phyloP scores from a whole-genome alignment of 2,888 invertebrate genomes.

The Trissoscelio sp. region DNA sequence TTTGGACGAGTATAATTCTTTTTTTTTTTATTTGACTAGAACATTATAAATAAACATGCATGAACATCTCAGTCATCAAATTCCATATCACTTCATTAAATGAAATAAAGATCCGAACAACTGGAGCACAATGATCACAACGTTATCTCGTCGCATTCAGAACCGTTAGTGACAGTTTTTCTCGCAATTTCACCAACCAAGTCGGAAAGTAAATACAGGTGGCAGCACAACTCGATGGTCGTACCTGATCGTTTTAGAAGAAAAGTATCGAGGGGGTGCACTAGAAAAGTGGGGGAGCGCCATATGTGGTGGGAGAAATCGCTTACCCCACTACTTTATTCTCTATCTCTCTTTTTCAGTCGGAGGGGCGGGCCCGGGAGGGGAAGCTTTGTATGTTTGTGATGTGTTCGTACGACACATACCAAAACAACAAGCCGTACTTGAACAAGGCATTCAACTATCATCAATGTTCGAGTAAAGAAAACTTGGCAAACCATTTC shows the following conservation, averaged over 20 bases:
- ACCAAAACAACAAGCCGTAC: constrained; percentile 47
- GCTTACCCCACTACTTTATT: constrained; percentile 41
- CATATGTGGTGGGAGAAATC: constrained; percentile 59
- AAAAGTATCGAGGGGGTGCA: constrained; percentile 73
- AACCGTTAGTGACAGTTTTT: constrained; percentile 70
- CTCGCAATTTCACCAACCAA: constrained; percentile 67
- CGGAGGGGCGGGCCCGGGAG: constrained; percentile 36
- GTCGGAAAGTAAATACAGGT: constrained; percentile 77
- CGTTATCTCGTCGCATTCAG: constrained; percentile 21
- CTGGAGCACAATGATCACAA: background rate
- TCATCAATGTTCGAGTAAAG: constrained; percentile 41
- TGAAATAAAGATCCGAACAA: background rate
- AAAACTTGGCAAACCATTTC: constrained; percentile 34
- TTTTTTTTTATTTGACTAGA: too few relatives aligned
- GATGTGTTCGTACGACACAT: constrained; percentile 51
- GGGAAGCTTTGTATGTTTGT: constrained; percentile 45
- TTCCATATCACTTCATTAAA: background rate
- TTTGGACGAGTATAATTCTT: too few relatives aligned
- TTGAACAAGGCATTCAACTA: constrained; percentile 47
- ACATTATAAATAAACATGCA: background rate
- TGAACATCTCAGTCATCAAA: background rate
- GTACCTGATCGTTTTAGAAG: constrained; percentile 73
- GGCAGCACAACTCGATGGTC: constrained; percentile 81
- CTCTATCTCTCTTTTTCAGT: constrained; percentile 44
- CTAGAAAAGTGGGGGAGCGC: constrained; percentile 71